phyloP scores from a whole-genome alignment of 2,888 invertebrate species.

The Endomychus coccineus region DNA sequence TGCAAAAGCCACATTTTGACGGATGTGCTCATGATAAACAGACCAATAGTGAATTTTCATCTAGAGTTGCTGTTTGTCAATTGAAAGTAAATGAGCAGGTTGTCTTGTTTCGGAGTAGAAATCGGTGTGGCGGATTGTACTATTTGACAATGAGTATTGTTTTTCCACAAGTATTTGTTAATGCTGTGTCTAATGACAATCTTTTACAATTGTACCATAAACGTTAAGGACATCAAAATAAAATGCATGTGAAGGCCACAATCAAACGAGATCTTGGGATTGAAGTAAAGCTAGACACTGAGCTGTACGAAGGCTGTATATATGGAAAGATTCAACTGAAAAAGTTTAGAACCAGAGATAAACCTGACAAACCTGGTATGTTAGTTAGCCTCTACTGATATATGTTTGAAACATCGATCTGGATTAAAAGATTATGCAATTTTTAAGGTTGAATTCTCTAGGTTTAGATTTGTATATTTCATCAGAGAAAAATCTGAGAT shows the following conservation, averaged over 20 bases:
- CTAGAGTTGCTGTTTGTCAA: too few relatives aligned
- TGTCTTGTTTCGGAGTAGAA: too few relatives aligned
- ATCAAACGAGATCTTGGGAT: conserved; percentile 15
- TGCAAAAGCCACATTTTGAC: too few relatives aligned
- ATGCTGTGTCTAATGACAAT: too few relatives aligned
- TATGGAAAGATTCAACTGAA: conserved; percentile 21
- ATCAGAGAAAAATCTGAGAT: conserved; percentile 16
- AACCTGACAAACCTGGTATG: conserved; percentile 8
- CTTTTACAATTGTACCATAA: conserved; percentile 19
- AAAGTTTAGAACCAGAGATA: conserved; percentile 14
- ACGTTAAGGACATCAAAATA: conserved; percentile 20
- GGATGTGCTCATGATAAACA: too few relatives aligned
- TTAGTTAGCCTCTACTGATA: too few relatives aligned
- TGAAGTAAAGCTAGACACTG: conserved; percentile 12
- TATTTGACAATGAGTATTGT: too few relatives aligned
- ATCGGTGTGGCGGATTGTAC: too few relatives aligned
- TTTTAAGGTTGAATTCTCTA: conserved; percentile 18
- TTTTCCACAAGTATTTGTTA: too few relatives aligned
- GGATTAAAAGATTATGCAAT: conserved; percentile 14
- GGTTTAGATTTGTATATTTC: conserved; percentile 14
- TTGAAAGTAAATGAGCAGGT: too few relatives aligned
- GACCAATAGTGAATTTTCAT: too few relatives aligned
- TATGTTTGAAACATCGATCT: too few relatives aligned
- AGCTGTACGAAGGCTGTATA: conserved; percentile 21
- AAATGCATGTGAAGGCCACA: conserved; percentile 16